Conservation (phyloP, 2,888 invertebrate species). For the Agrochola circellaris region DNA sequence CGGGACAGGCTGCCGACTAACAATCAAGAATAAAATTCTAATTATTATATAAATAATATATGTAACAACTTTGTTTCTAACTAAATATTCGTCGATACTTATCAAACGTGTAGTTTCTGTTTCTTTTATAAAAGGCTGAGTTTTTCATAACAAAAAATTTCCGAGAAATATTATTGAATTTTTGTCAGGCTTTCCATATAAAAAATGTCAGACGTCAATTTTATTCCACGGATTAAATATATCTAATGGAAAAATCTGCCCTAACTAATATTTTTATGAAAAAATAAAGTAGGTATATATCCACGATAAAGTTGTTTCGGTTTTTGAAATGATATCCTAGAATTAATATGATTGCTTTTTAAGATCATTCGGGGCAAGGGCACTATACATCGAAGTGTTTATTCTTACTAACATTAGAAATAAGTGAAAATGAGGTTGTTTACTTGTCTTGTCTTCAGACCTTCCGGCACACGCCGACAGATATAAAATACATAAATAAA, state of each 20-base stretch:
- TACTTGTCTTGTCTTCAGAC: too few relatives aligned
- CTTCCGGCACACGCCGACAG: neutral
- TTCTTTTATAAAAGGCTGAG: neutral
- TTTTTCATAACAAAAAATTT: neutral
- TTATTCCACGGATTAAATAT: neutral
- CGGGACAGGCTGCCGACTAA: constrained; percentile 10
- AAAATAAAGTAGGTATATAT: too few relatives aligned
- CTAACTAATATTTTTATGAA: too few relatives aligned
- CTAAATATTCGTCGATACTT: constrained; percentile 19
- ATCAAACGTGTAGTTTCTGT: neutral
- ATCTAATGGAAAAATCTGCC: neutral
- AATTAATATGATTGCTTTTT: too few relatives aligned
- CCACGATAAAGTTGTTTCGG: too few relatives aligned
- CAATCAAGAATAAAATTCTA: constrained; percentile 29
- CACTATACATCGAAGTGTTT: too few relatives aligned
- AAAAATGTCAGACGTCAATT: neutral
- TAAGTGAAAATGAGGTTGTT: too few relatives aligned
- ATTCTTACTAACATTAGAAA: too few relatives aligned
- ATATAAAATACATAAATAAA: neutral
- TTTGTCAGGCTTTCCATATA: neutral
- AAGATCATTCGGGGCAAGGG: too few relatives aligned
- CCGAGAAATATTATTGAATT: neutral
- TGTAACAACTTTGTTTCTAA: constrained; percentile 35
- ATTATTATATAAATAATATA: constrained; percentile 17
- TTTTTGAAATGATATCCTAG: too few relatives aligned